Percentiles rank a stretch among this genome's conserved stretches.
phyloP scores from a whole-genome alignment of 2,888 invertebrate species.

The Argynnis bischoffii region DNA sequence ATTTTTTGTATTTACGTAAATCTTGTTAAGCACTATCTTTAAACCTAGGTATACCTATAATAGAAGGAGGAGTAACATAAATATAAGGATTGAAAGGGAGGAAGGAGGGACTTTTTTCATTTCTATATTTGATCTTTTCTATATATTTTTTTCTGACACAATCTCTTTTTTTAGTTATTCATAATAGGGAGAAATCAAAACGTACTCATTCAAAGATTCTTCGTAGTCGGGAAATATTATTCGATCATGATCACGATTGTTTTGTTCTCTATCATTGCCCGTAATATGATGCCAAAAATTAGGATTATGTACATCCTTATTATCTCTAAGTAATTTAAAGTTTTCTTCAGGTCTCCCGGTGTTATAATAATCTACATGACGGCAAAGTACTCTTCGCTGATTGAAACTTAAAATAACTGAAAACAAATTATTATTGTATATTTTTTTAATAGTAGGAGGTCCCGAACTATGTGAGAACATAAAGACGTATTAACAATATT shows the following conservation, averaged over 20 bases:
- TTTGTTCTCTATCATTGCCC: not conserved
- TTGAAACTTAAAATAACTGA: too few species aligned
- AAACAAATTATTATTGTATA: too few species aligned
- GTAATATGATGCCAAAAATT: not conserved
- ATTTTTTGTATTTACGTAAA: too few species aligned
- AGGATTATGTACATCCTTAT: not conserved
- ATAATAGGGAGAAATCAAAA: not conserved
- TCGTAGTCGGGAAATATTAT: constrained; percentile 14
- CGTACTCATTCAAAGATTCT: constrained; percentile 5
- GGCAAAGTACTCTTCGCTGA: not conserved
- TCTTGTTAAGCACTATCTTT: too few species aligned
- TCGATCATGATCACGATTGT: constrained; percentile 7
- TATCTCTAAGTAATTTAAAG: not conserved
- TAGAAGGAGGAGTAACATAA: too few species aligned
- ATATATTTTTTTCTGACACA: too few species aligned
- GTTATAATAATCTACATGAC: not conserved
- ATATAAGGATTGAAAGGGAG: not conserved
- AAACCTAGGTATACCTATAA: too few species aligned
- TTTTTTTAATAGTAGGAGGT: not conserved
- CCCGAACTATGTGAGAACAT: not conserved
- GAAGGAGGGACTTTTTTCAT: too few species aligned
- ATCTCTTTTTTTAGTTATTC: too few species aligned
- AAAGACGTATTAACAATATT: too few species aligned
- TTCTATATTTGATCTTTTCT: too few species aligned
- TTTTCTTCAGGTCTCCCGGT: not conserved